Conservation (phyloP, 1,140 invertebrate genomes). For the Carposina sasakii region DNA sequence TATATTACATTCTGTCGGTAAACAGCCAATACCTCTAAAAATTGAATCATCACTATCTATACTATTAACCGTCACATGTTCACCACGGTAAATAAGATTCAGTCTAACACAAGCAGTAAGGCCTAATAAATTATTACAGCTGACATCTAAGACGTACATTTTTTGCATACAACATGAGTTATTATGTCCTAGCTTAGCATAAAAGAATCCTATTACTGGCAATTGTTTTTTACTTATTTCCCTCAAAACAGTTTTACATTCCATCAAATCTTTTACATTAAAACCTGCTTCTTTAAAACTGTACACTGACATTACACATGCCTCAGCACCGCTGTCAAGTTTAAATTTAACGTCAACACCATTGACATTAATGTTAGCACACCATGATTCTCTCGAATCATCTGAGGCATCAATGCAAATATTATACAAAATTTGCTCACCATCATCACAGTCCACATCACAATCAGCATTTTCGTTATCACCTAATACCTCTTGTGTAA, state of each 20-base stretch:
- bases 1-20: slow-evolving; percentile 14
- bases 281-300: neutral
- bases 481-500: neutral
- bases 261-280: neutral
- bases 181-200: no score
- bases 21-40: slow-evolving; percentile 20
- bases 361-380: neutral
- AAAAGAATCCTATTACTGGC: neutral
- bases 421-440: neutral
- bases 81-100: neutral
- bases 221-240: neutral
- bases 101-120: neutral
- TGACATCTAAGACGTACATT: neutral
- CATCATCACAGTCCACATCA: neutral
- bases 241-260: neutral
- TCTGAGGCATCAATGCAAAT: neutral
- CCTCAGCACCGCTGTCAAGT: slow-evolving; percentile 1
- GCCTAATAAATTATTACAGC: slow-evolving; percentile 3
- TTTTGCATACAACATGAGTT: no score
- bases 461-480: neutral
- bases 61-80: no score
- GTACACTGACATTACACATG: neutral
- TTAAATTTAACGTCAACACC: neutral
- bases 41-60: neutral
- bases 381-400: slow-evolving; percentile 1